phyloP scores from a whole-genome alignment of 1,140 invertebrate genomes.

The Mya arenaria region DNA sequence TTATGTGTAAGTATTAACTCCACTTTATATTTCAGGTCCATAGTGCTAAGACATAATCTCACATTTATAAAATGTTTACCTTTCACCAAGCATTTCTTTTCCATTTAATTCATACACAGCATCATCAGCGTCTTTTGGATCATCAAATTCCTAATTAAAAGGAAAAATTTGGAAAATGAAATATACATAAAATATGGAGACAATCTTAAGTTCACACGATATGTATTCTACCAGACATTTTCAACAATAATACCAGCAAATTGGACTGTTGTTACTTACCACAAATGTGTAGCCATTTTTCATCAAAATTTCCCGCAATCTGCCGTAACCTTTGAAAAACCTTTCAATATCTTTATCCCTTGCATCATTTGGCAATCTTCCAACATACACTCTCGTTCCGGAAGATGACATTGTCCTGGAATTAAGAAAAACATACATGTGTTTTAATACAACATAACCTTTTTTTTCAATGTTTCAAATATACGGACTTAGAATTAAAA shows the following conservation, averaged over 20 bases:
- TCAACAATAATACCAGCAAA: too few relatives aligned
- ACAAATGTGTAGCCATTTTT: slow-evolving; percentile 97
- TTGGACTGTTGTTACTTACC: too few relatives aligned
- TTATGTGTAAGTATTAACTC: too few relatives aligned
- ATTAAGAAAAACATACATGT: too few relatives aligned
- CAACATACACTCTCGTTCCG: slow-evolving; percentile 93
- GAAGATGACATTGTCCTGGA: slow-evolving; percentile 23
- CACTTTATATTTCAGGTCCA: too few relatives aligned
- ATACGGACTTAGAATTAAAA: too few relatives aligned
- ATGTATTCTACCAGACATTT: too few relatives aligned
- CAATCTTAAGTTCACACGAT: neutral
- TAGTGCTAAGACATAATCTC: too few relatives aligned
- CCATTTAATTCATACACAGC: slow-evolving; percentile 98
- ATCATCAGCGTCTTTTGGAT: slow-evolving; percentile 98
- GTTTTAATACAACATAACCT: too few relatives aligned
- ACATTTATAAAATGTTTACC: too few relatives aligned
- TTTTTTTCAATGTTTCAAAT: too few relatives aligned
- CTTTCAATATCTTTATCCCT: slow-evolving; percentile 97
- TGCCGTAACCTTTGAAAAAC: slow-evolving; percentile 98
- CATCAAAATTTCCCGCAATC: slow-evolving; percentile 96
- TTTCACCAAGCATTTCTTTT: slow-evolving; percentile 96
- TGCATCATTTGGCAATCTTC: slow-evolving; percentile 88
- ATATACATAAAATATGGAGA: neutral
- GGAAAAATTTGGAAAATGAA: neutral
- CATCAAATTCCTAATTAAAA: slow-evolving; percentile 94